Evolutionary conservation across 2,797 vertebrate genomes (phyloP), one percentile per base, ranked within the genome.

Genomic region (Lepilemur ruficaudatus): DNA sequence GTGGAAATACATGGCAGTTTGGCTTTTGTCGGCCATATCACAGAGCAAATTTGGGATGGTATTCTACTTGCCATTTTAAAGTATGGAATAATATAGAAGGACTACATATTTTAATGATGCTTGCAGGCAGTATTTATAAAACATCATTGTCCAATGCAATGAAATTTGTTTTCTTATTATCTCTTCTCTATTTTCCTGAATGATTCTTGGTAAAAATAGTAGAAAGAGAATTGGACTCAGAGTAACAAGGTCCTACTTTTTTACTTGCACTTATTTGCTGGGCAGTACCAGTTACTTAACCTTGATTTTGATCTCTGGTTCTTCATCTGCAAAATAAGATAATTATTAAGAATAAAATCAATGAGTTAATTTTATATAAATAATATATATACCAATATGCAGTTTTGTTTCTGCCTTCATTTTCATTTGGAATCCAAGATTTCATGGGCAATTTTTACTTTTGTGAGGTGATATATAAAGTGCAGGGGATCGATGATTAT

Each of bases 61-160:
- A 70, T 94, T 96, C 89, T 89, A 89, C 92, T 98, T 90, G 94
- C 95, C 43, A 93, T 38, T 93, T 96, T 91, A 95, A 95, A 73
- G 7, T 94, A 38, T 10, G 90, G 81, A 95, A 93, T 70, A 50
- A 80, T 28, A 75, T 18, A 41, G 14, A 48, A 43, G 4, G 15
- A 43, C 0, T 32, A 67, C 4, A n/a, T 28, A 12, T 61, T 61
- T 91, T 38, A 73, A 2, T 70, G 20, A 85, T 15, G 15, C 28
- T 32, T 50, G 35, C n/a, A 79, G 25, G 14, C 9, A 35, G 4
- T 70, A 50, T 57, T 70, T 82, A 38, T 48, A 79, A 52, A 79
- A 20, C 57, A 83, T 28, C 20, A 55, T 50, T 70, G 11, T 38
- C 32, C 18, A 76, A 7, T 63, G 41, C 17, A 57, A 2, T 48